Evolutionary conservation across 2,888 invertebrate genomes (phyloP).

Genomic region (Catocala nupta): DNA sequence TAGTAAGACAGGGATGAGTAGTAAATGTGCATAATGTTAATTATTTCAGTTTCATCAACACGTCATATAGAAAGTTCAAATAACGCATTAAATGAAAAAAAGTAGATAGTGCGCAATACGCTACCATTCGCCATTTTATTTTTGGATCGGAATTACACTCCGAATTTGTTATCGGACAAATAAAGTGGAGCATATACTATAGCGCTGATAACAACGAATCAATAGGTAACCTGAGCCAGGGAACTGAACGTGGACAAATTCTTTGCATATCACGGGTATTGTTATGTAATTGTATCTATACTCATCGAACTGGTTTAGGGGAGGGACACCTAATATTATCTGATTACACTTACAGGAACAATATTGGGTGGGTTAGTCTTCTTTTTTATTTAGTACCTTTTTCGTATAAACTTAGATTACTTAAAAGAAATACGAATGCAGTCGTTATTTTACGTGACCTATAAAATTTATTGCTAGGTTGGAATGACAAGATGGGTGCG

Average conservation of each 20-base stretch:
- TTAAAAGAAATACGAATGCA: too few species aligned
- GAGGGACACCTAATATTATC: too few species aligned
- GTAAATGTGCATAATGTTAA: not conserved
- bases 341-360: too few species aligned
- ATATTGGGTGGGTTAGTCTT: too few species aligned
- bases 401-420: too few species aligned
- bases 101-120: not conserved
- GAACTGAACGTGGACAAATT: conserved; percentile 11
- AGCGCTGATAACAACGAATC: conserved; percentile 44
- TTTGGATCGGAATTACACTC: conserved; percentile 28
- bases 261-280: too few species aligned
- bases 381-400: too few species aligned
- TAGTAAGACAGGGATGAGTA: not conserved
- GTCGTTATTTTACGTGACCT: too few species aligned
- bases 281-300: too few species aligned
- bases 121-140: conserved; percentile 30
- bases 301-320: too few species aligned
- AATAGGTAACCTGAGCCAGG: conserved; percentile 37
- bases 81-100: not conserved
- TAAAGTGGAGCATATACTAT: conserved; percentile 45
- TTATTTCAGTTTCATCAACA: not conserved
- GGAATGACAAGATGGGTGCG: too few species aligned
- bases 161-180: conserved; percentile 49
- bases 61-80: conserved; percentile 2
- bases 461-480: too few species aligned